These are phyloP conservation scores for Stichodactyla helianthus DNA, from an alignment of 64 coral and sea anemone species.

Conservation along the genomic window DNA sequence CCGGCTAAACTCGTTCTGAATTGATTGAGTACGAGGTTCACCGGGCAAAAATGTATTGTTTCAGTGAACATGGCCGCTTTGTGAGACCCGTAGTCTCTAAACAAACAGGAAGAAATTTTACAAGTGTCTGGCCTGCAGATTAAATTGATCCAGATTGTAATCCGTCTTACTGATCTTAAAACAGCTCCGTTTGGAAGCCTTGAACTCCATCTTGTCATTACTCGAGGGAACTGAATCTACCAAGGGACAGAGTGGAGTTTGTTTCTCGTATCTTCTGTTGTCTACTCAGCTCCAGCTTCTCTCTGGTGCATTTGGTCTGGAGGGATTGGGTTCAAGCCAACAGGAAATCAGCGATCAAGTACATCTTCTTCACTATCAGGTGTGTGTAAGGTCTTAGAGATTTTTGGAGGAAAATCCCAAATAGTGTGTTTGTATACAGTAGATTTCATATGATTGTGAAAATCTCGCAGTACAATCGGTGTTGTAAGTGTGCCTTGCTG, in stretches of 20 bases:
- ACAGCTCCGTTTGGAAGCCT: constrained; percentile 63
- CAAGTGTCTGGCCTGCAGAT: background rate
- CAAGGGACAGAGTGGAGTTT: background rate
- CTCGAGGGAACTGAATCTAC: constrained; percentile 32
- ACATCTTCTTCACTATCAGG: constrained; percentile 83
- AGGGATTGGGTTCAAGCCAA: constrained; percentile 44
- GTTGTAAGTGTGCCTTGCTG: no score
- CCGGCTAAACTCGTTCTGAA: no score
- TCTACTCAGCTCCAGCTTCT: constrained; percentile 67
- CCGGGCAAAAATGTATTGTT: no score
- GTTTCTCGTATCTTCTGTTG: constrained; percentile 45
- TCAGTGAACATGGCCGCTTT: no score
- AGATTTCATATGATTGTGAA: no score
- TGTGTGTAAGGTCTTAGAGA: background rate
- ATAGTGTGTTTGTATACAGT: no score
- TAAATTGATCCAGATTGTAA: background rate
- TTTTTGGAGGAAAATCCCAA: no score
- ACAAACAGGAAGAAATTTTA: no score
- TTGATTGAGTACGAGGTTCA: no score
- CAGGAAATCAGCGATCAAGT: constrained; percentile 49
- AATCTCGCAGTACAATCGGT: no score
- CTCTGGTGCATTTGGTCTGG: constrained; percentile 71
- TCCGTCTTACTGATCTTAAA: background rate
- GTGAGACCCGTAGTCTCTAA: no score
- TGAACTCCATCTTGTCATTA: constrained; percentile 71